These are phyloP conservation scores for Lordiphosa collinella DNA, from an alignment of 1,140 invertebrate genomes.

Conservation along the genomic window DNA sequence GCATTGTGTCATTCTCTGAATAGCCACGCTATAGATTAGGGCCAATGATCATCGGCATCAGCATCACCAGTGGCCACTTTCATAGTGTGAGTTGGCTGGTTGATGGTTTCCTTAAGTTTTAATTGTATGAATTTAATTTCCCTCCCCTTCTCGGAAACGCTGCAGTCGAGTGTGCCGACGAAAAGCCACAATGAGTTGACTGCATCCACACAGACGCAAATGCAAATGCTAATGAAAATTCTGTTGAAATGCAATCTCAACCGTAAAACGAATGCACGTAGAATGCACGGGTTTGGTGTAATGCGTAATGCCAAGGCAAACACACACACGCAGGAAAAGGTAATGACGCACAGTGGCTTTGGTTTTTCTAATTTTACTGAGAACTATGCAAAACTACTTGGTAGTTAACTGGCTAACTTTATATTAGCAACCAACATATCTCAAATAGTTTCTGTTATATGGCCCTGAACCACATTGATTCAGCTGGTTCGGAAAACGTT, in stretches of 20 bases:
- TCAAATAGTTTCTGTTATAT: too few species aligned
- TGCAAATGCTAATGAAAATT: slow-evolving; percentile 22
- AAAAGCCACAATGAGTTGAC: slow-evolving; percentile 69
- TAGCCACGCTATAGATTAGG: slow-evolving; percentile 68
- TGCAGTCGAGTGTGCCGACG: slow-evolving; percentile 13
- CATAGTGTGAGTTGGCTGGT: slow-evolving; percentile 5
- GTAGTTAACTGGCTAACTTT: too few species aligned
- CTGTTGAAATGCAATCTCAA: slow-evolving; percentile 61
- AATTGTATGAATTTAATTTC: slow-evolving; percentile 49
- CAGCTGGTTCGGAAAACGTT: too few species aligned
- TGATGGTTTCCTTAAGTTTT: slow-evolving; percentile 17
- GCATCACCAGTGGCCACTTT: slow-evolving; percentile 21
- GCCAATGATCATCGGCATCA: slow-evolving; percentile 59
- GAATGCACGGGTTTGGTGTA: slow-evolving; percentile 28
- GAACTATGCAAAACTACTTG: neutral
- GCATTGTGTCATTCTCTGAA: slow-evolving; percentile 57
- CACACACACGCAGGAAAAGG: slow-evolving; percentile 6
- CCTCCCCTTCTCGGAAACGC: slow-evolving; percentile 2
- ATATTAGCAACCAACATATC: too few species aligned
- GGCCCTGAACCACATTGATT: too few species aligned
- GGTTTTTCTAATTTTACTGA: neutral
- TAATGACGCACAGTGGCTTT: neutral
- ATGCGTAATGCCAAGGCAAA: slow-evolving; percentile 48
- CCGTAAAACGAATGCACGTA: slow-evolving; percentile 55
- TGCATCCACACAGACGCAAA: slow-evolving; percentile 31